phyloP scores from a whole-genome alignment of 2,888 invertebrate species.

The Euproctis similis region DNA sequence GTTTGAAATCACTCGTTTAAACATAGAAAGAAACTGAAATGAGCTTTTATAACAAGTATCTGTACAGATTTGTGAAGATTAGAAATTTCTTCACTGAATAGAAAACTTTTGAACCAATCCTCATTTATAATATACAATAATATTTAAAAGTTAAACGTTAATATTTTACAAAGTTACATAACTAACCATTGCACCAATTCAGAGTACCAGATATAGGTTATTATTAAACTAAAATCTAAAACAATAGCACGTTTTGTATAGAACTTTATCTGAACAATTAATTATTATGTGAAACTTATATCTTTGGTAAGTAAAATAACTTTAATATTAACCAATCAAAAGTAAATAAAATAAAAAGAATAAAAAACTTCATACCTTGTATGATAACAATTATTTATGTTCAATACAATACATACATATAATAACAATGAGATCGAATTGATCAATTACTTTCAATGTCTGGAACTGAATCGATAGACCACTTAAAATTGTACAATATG shows the following conservation, averaged over 20 bases:
- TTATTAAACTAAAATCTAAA: conserved; percentile 26
- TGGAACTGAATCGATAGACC: conserved; percentile 61
- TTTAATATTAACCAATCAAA: conserved; percentile 53
- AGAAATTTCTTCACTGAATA: too few species aligned
- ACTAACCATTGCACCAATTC: conserved; percentile 67
- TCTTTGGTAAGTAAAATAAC: conserved; percentile 66
- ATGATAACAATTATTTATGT: conserved; percentile 71
- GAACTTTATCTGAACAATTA: conserved; percentile 38
- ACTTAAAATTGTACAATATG: too few species aligned
- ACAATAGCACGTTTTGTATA: conserved; percentile 34
- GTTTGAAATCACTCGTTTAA: too few species aligned
- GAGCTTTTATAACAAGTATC: too few species aligned
- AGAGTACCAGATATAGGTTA: conserved; percentile 49
- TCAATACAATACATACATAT: conserved; percentile 53
- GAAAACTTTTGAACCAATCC: conserved; percentile 19
- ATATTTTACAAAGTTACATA: conserved; percentile 47
- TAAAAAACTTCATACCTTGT: conserved; percentile 68
- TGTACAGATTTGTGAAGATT: too few species aligned
- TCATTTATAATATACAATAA: conserved; percentile 5
- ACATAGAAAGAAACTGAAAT: too few species aligned
- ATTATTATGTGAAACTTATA: conserved; percentile 56
- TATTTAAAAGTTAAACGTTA: conserved; percentile 41
- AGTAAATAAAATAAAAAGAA: conserved; percentile 37
- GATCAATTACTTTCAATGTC: conserved; percentile 47
- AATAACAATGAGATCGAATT: conserved; percentile 74